Base-by-base conservation (phyloP, 2,113 vertebrate genomes). In the Cochlearius cochlearius region DNA sequence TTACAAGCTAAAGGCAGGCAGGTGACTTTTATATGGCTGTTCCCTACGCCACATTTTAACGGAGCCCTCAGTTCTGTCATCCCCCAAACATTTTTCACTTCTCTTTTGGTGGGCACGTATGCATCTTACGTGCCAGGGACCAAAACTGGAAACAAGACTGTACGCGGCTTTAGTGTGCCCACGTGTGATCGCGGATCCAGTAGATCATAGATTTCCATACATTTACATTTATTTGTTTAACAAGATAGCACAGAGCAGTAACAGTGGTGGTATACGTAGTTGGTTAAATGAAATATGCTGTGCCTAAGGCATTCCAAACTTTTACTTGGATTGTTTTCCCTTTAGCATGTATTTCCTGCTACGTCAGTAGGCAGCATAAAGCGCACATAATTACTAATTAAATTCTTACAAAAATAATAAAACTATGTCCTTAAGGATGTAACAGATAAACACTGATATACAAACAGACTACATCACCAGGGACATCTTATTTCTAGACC, bases 311-410 rank as follows among this genome's bases (percentile, higher is more conserved):
- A 45, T 22, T 90, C 66, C 36, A 52, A 87, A 95, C 29, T 85
- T 91, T n/a, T 39, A 39, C 62, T 86, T 55, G 60, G 58, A 12
- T 72, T 69, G 94, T 71, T 83, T 72, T 22, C 36, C 62, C 66
- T 85, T 87, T 36, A 75, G 83, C 82, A 21, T 29, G 52, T 82
- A 92, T 92, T 90, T 92, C 47, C 76, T 92, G 69, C 85, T 86
- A 89, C 81, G 94, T 94, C 74, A 83, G 41, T 62, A 89, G 72
- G 74, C 55, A 80, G 68, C 87, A 76, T 78, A 22, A n/a, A 92
- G 78, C 7, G 5, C 86, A 85, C 69, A 73, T 95, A 93, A 96
- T 91, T 91, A 89, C 96, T 96, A 95, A 97, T 94, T 95, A 97
- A 92, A 96, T 62, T 86, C 74, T 75, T 88, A 87, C 72, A 89